Base-by-base conservation (phyloP, 2,797 vertebrate species). In the Lemur catta region DNA sequence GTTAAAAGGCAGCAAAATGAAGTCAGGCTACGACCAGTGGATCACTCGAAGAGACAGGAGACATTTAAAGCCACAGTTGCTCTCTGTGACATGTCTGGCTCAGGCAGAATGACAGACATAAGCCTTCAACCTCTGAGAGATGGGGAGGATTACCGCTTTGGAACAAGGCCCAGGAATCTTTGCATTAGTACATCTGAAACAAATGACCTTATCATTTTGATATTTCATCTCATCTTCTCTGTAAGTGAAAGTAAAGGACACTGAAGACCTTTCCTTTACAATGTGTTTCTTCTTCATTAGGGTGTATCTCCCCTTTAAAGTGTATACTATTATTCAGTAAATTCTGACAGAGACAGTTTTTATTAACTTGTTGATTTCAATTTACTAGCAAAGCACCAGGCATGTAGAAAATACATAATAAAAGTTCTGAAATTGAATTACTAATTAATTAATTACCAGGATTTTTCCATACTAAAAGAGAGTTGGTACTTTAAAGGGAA, bases 231-330 rank as follows among this genome's bases (percentile, higher is more conserved):
- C 18, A 17, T 57, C 13, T 52, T 57, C 33, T 94, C 71, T 95
- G 10, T 14, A 79, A 69, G 22, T 92, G 50, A 81, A 94, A 97
- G 48, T 30, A 89, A 2, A 87, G 65, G 43, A 46, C 43, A 88
- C 7, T 30, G 33, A 92, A 72, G 90, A 91, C 81, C 69, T 91
- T 95, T 94, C 85, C 82, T 88, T 76, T 95, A 57, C 1, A 86
- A 61, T 72, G 10, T 94, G 92, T 81, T 80, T 65, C 43, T 87
- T 82, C 35, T 71, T 67, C 26, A 35, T 57, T 76, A 50, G 15
- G 7, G 14, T 74, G 94, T 84, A 86, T 97, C 88, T 69, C 33
- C 69, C 13, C 94, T 98, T 97, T 95, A 46, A 91, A 91, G 24
- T 96, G 28, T 93, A 96, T 72, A 88, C 76, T 71, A 28, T 35